Percentiles rank a stretch among this genome's conserved stretches.
phyloP scores from a whole-genome alignment of 1,140 invertebrate species.

The Lepidurus packardi region DNA sequence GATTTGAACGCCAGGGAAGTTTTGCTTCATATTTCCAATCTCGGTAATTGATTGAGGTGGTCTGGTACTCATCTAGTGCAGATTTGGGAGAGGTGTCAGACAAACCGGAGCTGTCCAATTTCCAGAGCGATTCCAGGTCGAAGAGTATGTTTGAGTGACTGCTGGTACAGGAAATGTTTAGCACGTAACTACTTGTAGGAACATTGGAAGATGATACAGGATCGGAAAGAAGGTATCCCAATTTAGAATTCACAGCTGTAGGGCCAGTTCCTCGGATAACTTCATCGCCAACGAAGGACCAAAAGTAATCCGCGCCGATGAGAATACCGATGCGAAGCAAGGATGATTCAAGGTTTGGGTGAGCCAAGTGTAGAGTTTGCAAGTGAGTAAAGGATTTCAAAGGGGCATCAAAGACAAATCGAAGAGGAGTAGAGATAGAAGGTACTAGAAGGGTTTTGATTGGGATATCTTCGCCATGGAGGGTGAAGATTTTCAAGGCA shows the following conservation, averaged over 20 bases:
- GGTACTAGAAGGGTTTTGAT: no score
- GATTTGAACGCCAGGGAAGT: slow-evolving; percentile 16
- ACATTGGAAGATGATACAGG: background rate
- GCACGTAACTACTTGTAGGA: no score
- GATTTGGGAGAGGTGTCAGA: no score
- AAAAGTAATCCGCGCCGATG: slow-evolving; percentile 12
- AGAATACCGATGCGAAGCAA: slow-evolving; percentile 4
- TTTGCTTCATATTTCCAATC: slow-evolving; percentile 19
- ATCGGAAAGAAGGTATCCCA: background rate
- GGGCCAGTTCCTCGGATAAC: background rate
- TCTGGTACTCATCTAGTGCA: no score
- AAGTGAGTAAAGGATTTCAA: background rate
- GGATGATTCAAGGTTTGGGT: background rate
- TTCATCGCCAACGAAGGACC: background rate
- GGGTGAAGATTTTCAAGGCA: no score
- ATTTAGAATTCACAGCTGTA: background rate
- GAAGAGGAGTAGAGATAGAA: background rate
- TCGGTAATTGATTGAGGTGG: background rate
- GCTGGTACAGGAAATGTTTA: no score
- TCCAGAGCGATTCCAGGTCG: no score
- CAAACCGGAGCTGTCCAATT: no score
- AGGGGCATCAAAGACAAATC: background rate
- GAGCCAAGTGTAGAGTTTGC: background rate
- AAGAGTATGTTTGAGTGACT: no score
- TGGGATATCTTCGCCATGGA: no score